phyloP scores from a whole-genome alignment of 2,797 vertebrate genomes.

The Pelochelys cantorii region DNA sequence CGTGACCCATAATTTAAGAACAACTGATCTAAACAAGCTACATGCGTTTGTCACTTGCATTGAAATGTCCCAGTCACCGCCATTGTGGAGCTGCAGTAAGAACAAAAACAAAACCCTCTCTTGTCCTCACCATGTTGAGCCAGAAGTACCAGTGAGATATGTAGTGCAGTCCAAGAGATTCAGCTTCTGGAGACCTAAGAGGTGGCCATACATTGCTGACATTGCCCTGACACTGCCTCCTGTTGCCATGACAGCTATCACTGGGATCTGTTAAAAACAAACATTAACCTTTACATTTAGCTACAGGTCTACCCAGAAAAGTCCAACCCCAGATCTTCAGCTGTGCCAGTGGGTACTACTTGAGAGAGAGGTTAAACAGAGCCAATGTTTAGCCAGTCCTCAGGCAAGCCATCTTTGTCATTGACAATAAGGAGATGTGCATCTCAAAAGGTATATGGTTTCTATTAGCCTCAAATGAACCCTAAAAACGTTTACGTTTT shows the following conservation, averaged over 20 bases:
- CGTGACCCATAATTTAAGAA: too few relatives aligned
- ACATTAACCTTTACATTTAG: slow-evolving; percentile 36
- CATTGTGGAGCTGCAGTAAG: not conserved
- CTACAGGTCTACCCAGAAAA: slow-evolving; percentile 11
- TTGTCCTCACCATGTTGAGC: slow-evolving; percentile 88
- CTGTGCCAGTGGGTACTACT: not conserved
- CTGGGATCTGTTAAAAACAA: slow-evolving; percentile 83
- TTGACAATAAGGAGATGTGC: not conserved
- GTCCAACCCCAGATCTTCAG: not conserved
- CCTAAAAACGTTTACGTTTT: not conserved
- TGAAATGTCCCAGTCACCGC: not conserved
- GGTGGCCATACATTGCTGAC: slow-evolving; percentile 85
- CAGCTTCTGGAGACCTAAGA: slow-evolving; percentile 85
- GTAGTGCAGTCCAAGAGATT: slow-evolving; percentile 85
- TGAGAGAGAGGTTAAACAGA: slow-evolving; percentile 6
- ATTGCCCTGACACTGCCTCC: slow-evolving; percentile 89
- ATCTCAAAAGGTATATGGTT: not conserved
- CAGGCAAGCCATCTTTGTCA: not conserved
- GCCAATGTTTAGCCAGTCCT: not conserved
- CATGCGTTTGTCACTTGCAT: not conserved
- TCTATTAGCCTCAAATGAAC: not conserved
- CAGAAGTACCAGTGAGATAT: slow-evolving; percentile 88
- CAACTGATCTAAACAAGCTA: not conserved
- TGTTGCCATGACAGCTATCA: slow-evolving; percentile 87
- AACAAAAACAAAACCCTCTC: not conserved